Base-by-base conservation (phyloP, 2,797 vertebrate species). In the Helarctos malayanus region DNA sequence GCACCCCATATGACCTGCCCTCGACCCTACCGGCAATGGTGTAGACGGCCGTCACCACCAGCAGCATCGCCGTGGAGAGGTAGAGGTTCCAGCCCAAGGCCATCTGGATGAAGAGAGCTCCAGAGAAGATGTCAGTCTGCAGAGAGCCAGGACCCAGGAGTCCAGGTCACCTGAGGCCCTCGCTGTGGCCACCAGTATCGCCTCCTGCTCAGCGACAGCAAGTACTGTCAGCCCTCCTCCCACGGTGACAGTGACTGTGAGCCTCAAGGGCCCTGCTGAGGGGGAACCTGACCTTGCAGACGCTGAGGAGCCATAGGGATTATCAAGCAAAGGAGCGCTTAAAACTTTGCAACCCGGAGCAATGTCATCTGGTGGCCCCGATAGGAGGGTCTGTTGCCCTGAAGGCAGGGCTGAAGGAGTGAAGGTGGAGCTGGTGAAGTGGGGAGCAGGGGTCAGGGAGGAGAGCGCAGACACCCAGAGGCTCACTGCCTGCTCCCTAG, bases 61-160 rank as follows among this genome's bases (percentile, higher is more conserved):
- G 98, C 97, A 99, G 98, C 92, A 99, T 97, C 16, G 96, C 99
- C 0, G 99, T 99, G 91, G 99, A 99, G 93, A 99, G 97, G 96
- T 99, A 99, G 71, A 99, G 99, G 94, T 99, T 99, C 99, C 99
- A 99, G 49, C 99, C 99, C 96, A 99, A 94, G 27, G 99, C 99
- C 54, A 99, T 97, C 98, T 99, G 99, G 98, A 99, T 99, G 98
- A 99, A 99, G 95, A 99, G 95, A 0, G 99, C 99, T 97, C 99
- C 99, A 0, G 99, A 99, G 98, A 99, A 99, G 97, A 99, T 99
- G 91, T 99, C 99, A 94, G 99, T 99, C 99, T 99, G 98, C 54
- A 92, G 61, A 89, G 61, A 94, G 18, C 57, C 71, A 2, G 47
- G 27, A 32, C n/a, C 85, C 61, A 23, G 14, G 25, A 83, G 23